Conservation (phyloP, 35 echinoderm and acorn worm species). For the Eucidaris tribuloides region DNA sequence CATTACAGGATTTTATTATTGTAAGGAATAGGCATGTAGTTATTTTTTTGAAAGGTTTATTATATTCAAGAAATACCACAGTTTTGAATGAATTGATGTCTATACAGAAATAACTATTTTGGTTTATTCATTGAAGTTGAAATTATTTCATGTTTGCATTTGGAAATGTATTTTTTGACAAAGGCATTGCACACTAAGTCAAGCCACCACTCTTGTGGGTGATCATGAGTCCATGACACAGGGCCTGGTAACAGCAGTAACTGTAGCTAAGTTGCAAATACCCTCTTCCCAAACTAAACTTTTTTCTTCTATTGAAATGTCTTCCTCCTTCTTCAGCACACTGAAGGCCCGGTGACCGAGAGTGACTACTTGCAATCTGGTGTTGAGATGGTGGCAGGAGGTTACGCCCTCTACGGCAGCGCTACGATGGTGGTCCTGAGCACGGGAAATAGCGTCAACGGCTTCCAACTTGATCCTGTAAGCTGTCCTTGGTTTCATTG, state of each 20-base stretch:
- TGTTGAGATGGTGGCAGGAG: constrained; percentile 82
- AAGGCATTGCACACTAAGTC: too few relatives aligned
- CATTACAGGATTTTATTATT: too few relatives aligned
- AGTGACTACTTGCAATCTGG: constrained; percentile 72
- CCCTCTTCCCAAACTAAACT: background rate
- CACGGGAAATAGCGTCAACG: constrained; percentile 88
- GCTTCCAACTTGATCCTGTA: constrained; percentile 97
- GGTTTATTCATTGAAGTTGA: too few relatives aligned
- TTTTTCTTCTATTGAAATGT: background rate
- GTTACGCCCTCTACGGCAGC: constrained; percentile 95
- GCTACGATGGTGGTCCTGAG: constrained; percentile 94
- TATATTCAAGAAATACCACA: too few relatives aligned
- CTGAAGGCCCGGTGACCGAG: constrained; percentile 42
- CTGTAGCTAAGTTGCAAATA: background rate
- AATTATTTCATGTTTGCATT: too few relatives aligned
- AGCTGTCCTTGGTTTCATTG: constrained; percentile 12
- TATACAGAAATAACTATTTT: too few relatives aligned
- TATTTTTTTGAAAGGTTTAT: too few relatives aligned
- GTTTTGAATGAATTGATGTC: too few relatives aligned
- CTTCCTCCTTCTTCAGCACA: background rate
- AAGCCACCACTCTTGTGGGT: too few relatives aligned
- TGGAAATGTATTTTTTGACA: too few relatives aligned
- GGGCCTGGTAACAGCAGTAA: background rate
- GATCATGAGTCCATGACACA: too few relatives aligned
- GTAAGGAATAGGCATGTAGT: too few relatives aligned